A percentile compares a stretch with the other conserved stretches of the same genome.
Conservation (phyloP, 37 sponge, comb jelly and placozoan genomes). For the Amphimedon queenslandica region DNA sequence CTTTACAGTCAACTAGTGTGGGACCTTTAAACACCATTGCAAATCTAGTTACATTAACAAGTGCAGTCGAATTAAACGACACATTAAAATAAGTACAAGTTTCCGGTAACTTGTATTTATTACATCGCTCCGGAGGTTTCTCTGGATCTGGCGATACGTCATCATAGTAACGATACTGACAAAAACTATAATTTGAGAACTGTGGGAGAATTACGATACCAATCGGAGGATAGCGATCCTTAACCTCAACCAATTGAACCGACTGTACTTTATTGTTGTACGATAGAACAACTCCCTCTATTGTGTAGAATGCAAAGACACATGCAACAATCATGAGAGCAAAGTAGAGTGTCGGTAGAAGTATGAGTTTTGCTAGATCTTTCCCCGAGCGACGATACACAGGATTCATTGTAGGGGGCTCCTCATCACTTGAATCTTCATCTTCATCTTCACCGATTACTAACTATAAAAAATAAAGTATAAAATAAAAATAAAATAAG, state of each 20-base stretch:
- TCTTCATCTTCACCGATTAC: not conserved
- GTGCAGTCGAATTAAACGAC: constrained; percentile 21
- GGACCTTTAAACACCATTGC: constrained; percentile 54
- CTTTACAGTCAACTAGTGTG: constrained; percentile 27
- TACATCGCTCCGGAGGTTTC: not conserved
- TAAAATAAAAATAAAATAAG: not conserved
- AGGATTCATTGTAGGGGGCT: constrained; percentile 17
- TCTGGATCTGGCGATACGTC: constrained; percentile 8
- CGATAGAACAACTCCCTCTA: constrained; percentile 31
- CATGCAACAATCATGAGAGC: constrained; percentile 27
- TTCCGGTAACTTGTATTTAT: not conserved
- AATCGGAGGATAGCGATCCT: constrained; percentile 6
- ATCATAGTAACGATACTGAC: constrained; percentile 41
- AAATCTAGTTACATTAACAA: not conserved
- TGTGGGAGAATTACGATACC: constrained; percentile 39
- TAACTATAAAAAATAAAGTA: no score
- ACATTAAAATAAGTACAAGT: constrained; percentile 16
- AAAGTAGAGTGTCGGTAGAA: constrained; percentile 46
- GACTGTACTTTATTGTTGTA: constrained; percentile 31
- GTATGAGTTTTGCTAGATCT: constrained; percentile 27
- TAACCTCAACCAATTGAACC: constrained; percentile 4
- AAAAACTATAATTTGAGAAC: constrained; percentile 21
- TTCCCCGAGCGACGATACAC: constrained; percentile 27
- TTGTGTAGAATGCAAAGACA: constrained; percentile 54
- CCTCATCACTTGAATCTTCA: constrained; percentile 10